These are phyloP conservation scores for Odontomachus brunneus DNA, from an alignment of 1,140 invertebrate species.

Conservation along the genomic window DNA sequence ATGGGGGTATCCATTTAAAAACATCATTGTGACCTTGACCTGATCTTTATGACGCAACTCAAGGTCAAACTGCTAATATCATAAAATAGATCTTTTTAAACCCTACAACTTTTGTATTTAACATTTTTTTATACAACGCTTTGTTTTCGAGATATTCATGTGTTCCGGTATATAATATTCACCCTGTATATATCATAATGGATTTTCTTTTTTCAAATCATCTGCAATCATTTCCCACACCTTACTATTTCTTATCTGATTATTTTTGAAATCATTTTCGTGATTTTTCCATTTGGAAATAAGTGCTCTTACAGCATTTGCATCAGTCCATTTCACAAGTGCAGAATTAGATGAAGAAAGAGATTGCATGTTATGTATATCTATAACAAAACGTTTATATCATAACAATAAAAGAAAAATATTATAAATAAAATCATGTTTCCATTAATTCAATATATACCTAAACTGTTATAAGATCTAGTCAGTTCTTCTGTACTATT, in stretches of 20 bases:
- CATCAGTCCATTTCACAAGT: neutral
- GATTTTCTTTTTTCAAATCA: slow-evolving; percentile 26
- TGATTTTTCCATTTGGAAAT: slow-evolving; percentile 10
- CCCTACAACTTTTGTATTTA: too few relatives aligned
- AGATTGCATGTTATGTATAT: neutral
- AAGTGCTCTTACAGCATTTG: slow-evolving; percentile 20
- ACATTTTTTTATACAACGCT: too few relatives aligned
- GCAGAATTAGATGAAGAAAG: neutral
- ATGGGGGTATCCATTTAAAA: too few relatives aligned
- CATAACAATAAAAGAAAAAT: neutral
- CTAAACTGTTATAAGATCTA: neutral
- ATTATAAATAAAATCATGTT: neutral
- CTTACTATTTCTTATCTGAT: slow-evolving; percentile 4
- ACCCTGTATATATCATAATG: too few relatives aligned
- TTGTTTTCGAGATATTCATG: too few relatives aligned
- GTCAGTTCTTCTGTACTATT: too few relatives aligned
- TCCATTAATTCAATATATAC: slow-evolving; percentile 15
- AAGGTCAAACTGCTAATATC: too few relatives aligned
- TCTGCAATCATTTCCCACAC: slow-evolving; percentile 20
- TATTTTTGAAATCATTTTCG: slow-evolving; percentile 21
- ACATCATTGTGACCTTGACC: too few relatives aligned
- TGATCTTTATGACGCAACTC: too few relatives aligned
- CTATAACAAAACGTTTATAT: neutral
- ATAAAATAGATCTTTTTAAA: too few relatives aligned
- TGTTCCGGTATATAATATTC: too few relatives aligned